Evolutionary conservation across 2,888 invertebrate genomes (phyloP).

Genomic region (Epinotia demarniana): DNA sequence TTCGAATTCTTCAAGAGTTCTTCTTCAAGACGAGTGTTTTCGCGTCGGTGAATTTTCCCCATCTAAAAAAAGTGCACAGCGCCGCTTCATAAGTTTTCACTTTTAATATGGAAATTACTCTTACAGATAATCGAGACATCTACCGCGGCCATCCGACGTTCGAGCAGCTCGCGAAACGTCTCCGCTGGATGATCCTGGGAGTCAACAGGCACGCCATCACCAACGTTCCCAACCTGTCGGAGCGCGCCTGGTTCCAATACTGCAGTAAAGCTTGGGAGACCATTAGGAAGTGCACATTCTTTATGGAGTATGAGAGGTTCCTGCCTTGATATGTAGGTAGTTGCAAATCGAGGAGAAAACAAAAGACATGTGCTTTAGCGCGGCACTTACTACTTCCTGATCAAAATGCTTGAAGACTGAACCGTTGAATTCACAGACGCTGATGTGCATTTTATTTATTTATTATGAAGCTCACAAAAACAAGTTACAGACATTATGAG

Average conservation of each 20-base stretch:
- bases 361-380: too few relatives aligned
- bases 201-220: slow-evolving; percentile 88
- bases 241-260: slow-evolving; percentile 93
- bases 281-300: slow-evolving; percentile 92
- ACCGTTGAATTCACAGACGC: too few relatives aligned
- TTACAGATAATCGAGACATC: slow-evolving; percentile 79
- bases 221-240: slow-evolving; percentile 88
- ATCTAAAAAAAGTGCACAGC: too few relatives aligned
- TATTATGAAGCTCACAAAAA: too few relatives aligned
- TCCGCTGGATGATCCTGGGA: slow-evolving; percentile 89
- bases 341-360: neutral
- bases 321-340: slow-evolving; percentile 80
- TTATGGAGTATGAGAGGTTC: slow-evolving; percentile 92
- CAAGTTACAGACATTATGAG: too few relatives aligned
- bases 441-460: too few relatives aligned
- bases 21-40: too few relatives aligned
- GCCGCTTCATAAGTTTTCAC: too few relatives aligned
- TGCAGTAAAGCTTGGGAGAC: slow-evolving; percentile 93
- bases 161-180: slow-evolving; percentile 86
- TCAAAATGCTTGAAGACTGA: too few relatives aligned
- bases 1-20: too few relatives aligned
- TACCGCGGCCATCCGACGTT: slow-evolving; percentile 86
- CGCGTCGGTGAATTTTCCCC: too few relatives aligned
- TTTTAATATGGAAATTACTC: slow-evolving; percentile 3
- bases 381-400: too few relatives aligned